Base-by-base conservation (phyloP, 2,113 vertebrate genomes). In the Malurus melanocephalus region DNA sequence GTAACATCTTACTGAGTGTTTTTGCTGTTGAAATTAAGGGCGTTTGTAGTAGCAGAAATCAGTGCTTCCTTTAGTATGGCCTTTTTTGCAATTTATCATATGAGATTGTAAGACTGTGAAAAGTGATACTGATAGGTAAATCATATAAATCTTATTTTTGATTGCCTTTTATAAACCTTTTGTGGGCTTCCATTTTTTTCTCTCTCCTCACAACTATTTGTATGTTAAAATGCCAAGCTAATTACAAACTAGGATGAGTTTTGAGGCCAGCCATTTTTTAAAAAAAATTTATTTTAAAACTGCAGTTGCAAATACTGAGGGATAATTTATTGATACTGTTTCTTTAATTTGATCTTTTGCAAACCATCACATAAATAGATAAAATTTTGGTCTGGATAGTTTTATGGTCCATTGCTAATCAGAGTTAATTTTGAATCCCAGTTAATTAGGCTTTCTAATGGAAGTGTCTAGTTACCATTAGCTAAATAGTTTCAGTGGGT, bases 401-500 rank as follows among this genome's bases (percentile, higher is more conserved):
- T 96, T 93, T 71, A 68, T 83, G 27, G 43, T 60, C 82, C 22
- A 2, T n/a, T 76, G 51, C 93, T 85, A 95, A 94, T 71, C 65
- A 52, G 56, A 93, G 82, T 89, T 86, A 73, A 85, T 89, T 95
- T 90, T n/a, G 93, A 94, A 87, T 93, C 12, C 12, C 48, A 49
- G 78, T 93, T 94, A 93, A 92, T 66, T 90, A 92, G 51, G 26
- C 46, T 77, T 85, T 93, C 57, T 88, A 82, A 53, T 89, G 49
- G 55, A 93, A 94, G 52, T 55, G n/a, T 27, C 75, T 87, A 92
- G 78, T 90, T 78, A 81, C 10, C 62, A 59, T 72, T 89, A 93
- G 79, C 73, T 89, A 86, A 96, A 86, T 35, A 32, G 42, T 65
- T 85, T 49, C 66, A 89, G 35, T 88, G 43, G 77, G 30, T 88